Conservation (phyloP, 2,888 invertebrate genomes). For the Lepidochitona cinerea region DNA sequence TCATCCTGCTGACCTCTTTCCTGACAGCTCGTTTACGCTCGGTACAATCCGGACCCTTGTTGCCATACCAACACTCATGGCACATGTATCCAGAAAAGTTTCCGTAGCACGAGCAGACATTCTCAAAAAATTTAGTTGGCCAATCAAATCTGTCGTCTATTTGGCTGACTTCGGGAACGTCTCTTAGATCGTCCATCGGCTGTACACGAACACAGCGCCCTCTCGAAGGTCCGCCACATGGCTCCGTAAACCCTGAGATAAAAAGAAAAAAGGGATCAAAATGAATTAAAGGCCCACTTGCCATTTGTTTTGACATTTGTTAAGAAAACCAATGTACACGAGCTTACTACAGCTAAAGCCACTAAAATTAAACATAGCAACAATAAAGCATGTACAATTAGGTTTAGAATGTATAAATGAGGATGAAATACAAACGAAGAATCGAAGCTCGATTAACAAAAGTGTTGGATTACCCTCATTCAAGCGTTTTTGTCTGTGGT, state of each 20-base stretch:
- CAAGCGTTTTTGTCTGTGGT: too few relatives aligned
- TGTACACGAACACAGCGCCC: not conserved
- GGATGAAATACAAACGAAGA: too few relatives aligned
- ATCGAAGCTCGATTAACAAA: too few relatives aligned
- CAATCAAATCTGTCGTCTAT: conserved; percentile 4
- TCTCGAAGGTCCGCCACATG: not conserved
- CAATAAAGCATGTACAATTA: too few relatives aligned
- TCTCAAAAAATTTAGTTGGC: not conserved
- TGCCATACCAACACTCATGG: conserved; percentile 1
- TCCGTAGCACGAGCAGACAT: not conserved
- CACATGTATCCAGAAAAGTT: conserved; percentile 4
- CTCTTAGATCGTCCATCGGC: not conserved
- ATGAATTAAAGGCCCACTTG: too few relatives aligned
- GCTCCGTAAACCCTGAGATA: not conserved
- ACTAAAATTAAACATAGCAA: too few relatives aligned
- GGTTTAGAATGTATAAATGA: too few relatives aligned
- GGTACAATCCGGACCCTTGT: not conserved
- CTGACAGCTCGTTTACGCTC: not conserved
- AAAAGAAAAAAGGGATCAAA: too few relatives aligned
- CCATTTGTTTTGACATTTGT: too few relatives aligned
- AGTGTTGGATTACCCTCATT: too few relatives aligned
- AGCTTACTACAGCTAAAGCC: too few relatives aligned
- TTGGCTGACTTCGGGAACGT: not conserved
- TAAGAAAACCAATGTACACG: too few relatives aligned
- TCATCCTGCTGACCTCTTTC: not conserved